Conservation (phyloP, 2,888 invertebrate genomes). For the Aspidapion aeneum region DNA sequence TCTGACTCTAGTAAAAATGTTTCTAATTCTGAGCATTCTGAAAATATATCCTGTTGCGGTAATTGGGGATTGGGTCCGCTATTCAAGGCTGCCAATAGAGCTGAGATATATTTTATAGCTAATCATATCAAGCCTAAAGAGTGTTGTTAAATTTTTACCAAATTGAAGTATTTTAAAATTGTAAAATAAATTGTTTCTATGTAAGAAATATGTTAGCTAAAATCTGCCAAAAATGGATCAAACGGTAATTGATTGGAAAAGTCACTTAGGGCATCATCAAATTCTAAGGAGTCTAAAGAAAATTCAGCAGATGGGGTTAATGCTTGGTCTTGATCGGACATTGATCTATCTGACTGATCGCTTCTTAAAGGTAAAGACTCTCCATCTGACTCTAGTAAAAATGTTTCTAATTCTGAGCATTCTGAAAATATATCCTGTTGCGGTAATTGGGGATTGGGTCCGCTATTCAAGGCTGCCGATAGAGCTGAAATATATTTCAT, state of each 20-base stretch:
- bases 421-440: slow-evolving; percentile 35
- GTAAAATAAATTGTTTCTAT: too few species aligned
- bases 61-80: slow-evolving; percentile 26
- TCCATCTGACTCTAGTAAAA: slow-evolving; percentile 55
- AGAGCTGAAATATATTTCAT: slow-evolving; percentile 62
- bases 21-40: slow-evolving; percentile 46
- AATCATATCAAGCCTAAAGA: too few species aligned
- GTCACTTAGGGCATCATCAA: slow-evolving; percentile 45
- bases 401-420: slow-evolving; percentile 45
- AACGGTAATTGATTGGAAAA: slow-evolving; percentile 43
- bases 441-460: slow-evolving; percentile 20
- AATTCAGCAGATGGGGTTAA: slow-evolving; percentile 42
- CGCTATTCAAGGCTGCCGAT: slow-evolving; percentile 41
- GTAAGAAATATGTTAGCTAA: slow-evolving; percentile 34
- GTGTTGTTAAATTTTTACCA: too few species aligned
- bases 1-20: slow-evolving; percentile 55
- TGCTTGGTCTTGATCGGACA: slow-evolving; percentile 9
- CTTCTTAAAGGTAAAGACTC: slow-evolving; percentile 43
- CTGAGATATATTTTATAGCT: slow-evolving; percentile 65
- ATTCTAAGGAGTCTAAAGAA: slow-evolving; percentile 41
- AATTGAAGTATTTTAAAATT: too few species aligned
- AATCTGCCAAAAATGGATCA: slow-evolving; percentile 42
- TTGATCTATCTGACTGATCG: slow-evolving; percentile 35
- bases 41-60: slow-evolving; percentile 29
- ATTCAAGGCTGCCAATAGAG: slow-evolving; percentile 42